Evolutionary conservation across 2,888 invertebrate genomes (phyloP).

Genomic region (Leucophora obtusa): DNA sequence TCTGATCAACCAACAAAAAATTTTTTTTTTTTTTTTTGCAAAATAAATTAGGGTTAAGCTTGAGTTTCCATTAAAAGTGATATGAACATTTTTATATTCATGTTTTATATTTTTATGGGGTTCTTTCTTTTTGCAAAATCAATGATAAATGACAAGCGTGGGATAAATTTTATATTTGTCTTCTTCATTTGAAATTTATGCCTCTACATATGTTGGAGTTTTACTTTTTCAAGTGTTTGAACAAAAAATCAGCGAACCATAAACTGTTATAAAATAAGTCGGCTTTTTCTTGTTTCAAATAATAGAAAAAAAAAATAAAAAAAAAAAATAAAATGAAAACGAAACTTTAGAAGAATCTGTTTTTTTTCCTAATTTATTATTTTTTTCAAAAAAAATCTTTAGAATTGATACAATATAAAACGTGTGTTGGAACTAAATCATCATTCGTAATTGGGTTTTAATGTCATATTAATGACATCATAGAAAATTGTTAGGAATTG

Average conservation of each 20-base stretch:
- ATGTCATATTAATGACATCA: no score
- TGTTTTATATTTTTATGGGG: background rate
- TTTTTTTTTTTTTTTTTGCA: background rate
- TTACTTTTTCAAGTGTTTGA: background rate
- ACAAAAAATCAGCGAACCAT: constrained; percentile 58
- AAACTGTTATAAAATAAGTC: constrained; percentile 11
- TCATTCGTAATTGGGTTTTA: background rate
- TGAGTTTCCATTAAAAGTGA: constrained; percentile 22
- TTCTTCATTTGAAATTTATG: background rate
- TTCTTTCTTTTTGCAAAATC: constrained; percentile 37
- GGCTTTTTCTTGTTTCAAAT: background rate
- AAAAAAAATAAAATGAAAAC: background rate
- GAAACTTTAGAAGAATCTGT: background rate
- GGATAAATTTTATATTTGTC: constrained; percentile 38
- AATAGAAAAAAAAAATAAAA: background rate
- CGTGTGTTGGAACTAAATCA: background rate
- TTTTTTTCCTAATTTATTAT: background rate
- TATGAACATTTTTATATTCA: background rate
- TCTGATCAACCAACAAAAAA: background rate
- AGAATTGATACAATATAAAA: background rate
- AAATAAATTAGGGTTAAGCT: constrained; percentile 29
- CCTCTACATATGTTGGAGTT: background rate
- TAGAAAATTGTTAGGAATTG: no score
- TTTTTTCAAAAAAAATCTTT: background rate
- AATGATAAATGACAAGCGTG: constrained; percentile 65